Conservation (phyloP, 30 jellyfish, hydroid and myxozoan species). For the Haliclystus octoradiatus region DNA sequence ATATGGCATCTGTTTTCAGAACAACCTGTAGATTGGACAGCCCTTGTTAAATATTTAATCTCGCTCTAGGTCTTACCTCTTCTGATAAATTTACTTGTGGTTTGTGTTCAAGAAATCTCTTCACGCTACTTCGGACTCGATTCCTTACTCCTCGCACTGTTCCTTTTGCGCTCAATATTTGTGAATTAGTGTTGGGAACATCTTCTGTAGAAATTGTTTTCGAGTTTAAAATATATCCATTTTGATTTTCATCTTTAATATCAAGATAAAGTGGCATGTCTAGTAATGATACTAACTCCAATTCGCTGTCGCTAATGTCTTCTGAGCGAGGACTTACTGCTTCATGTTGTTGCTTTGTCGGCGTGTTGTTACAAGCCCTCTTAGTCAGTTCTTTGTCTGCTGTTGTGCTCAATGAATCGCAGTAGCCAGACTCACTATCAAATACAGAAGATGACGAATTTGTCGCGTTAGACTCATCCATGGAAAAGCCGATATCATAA, state of each 20-base stretch:
- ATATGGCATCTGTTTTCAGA: no score
- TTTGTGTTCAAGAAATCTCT: constrained; percentile 24
- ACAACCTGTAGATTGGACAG: no score
- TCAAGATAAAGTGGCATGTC: not conserved
- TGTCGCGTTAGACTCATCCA: not conserved
- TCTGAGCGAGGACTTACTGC: no score
- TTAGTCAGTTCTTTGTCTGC: constrained; percentile 12
- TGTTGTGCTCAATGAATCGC: constrained; percentile 20
- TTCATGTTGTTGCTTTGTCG: no score
- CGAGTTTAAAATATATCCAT: not conserved
- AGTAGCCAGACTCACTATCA: constrained; percentile 60
- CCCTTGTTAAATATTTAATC: no score
- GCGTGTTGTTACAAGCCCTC: no score
- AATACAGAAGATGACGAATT: not conserved
- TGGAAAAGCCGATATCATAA: not conserved
- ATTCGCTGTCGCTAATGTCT: not conserved
- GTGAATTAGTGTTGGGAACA: constrained; percentile 2
- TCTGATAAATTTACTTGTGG: no score
- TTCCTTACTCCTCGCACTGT: constrained; percentile 83
- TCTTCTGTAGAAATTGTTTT: not conserved
- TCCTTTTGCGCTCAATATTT: constrained; percentile 56
- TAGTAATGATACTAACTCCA: not conserved
- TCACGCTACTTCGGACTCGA: constrained; percentile 49
- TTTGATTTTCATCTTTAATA: not conserved
- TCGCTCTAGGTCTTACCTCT: no score